Base-by-base conservation (phyloP, 1,140 invertebrate genomes). In the Drosophila burlai region DNA sequence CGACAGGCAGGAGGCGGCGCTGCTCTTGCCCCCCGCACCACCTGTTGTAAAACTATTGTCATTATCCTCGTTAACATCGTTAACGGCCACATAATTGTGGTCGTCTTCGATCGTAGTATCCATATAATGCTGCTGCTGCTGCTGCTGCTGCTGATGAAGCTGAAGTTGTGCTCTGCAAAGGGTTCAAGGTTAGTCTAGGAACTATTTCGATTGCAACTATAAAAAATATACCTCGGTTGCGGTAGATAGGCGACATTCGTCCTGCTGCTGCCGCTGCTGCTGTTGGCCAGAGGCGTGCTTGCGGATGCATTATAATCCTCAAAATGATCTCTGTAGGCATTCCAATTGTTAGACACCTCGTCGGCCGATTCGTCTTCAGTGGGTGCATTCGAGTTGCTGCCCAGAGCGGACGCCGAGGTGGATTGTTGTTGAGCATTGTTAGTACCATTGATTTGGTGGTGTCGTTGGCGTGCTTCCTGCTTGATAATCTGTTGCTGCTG, bases 51-150 rank as follows among this genome's bases (percentile, higher is more conserved):
- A 84, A 29, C 86, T 92, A 67, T 81, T 81, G 7, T 89, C 84
- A 54, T 91, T 87, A 8, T 91, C 91, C 64, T 89, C 91, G 24
- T 24, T 24, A 2, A 40, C 54, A 74, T 92, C 91, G 8, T 92
- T 91, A 8, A 82, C 79, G 2, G 84, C 91, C 49, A 92, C 91
- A 74, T 92, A 92, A 13, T 92, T 92, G 63, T 92, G 90, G 62
- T 92, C 91, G 18, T 92, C 91, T 46, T 92, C 91, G 16, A 92
- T 76, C 43, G 91, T 85, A 1, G 90, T 89, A n/a, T 92, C 91
- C 45, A 92, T 43, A 50, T 90, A 83, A 36, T 87, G 81, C 38
- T 74, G 62, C 10, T 77, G 83, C 63, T 76, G 83, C 36, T 76
- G 61, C 10, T 76, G 83, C 36, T 76, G 61, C 8, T 76, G 61